These are phyloP conservation scores for Gryllus bimaculatus DNA, from an alignment of 1,140 invertebrate species.

Conservation along the genomic window DNA sequence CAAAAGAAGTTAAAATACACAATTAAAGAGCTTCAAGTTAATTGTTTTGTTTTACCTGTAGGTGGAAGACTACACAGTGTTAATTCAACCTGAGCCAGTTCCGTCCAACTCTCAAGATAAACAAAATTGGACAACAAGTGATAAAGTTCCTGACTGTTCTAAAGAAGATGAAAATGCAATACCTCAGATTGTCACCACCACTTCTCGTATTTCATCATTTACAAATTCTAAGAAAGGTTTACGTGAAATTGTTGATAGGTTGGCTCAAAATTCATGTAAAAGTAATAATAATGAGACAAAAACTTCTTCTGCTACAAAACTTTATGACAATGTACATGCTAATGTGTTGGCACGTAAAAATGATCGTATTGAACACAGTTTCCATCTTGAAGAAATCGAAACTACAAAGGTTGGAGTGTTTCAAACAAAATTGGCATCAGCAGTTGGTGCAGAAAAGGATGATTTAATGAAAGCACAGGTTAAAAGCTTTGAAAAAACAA, in stretches of 20 bases:
- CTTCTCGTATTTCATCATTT: background rate
- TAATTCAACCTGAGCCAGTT: conserved; percentile 22
- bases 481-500: conserved; percentile 15
- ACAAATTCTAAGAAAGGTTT: conserved; percentile 18
- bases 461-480: conserved; percentile 41
- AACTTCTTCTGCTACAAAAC: conserved; percentile 11
- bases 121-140: conserved; percentile 38
- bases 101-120: conserved; percentile 12
- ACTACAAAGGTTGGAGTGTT: conserved; percentile 40
- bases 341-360: conserved; percentile 14
- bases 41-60: background rate
- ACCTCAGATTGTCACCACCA: conserved; percentile 17
- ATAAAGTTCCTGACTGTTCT: conserved; percentile 28
- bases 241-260: conserved; percentile 19
- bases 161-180: conserved; percentile 13
- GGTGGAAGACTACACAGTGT: conserved; percentile 22
- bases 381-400: conserved; percentile 40
- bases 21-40: no score
- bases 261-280: background rate
- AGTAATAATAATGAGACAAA: conserved; percentile 10
- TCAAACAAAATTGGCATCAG: conserved; percentile 33
- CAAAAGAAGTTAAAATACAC: no score
- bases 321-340: conserved; percentile 16
- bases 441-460: conserved; percentile 19
- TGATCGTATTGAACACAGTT: conserved; percentile 26